Percentiles rank a stretch among this genome's conserved stretches.
Evolutionary conservation across 2,113 vertebrate species (phyloP).

Genomic region (Muntiacus reevesi): DNA sequence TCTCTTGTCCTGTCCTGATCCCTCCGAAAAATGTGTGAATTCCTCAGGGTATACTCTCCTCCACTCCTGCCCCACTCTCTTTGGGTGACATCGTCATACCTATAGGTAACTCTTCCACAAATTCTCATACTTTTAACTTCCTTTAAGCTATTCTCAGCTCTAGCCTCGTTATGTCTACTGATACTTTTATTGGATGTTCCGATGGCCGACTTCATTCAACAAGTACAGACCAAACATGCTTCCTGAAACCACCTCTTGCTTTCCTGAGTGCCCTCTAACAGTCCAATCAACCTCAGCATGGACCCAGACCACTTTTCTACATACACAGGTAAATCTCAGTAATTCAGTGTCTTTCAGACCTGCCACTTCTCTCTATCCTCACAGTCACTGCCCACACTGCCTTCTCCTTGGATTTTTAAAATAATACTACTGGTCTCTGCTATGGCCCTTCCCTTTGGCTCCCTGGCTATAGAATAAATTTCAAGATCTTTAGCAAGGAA

Average conservation of each 20-base stretch:
- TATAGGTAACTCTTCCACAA: not conserved
- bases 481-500: not conserved
- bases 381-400: not conserved
- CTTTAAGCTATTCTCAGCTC: not conserved
- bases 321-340: not conserved
- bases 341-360: not conserved
- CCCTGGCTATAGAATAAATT: not conserved
- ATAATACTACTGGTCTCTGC: not conserved
- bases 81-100: not conserved
- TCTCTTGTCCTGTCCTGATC: not conserved
- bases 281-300: not conserved
- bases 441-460: not conserved
- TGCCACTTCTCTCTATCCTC: not conserved
- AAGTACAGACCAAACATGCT: not conserved
- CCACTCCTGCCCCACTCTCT: not conserved
- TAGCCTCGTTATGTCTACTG: not conserved
- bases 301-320: not conserved
- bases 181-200: not conserved
- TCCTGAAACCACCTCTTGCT: not conserved
- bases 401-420: not conserved
- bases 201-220: not conserved
- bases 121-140: not conserved
- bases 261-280: not conserved
- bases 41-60: not conserved
- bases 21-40: not conserved